Percentiles rank a stretch among this genome's conserved stretches.
These are phyloP conservation scores for Orbicella faveolata DNA, from an alignment of 64 coral and sea anemone genomes.

Conservation along the genomic window DNA sequence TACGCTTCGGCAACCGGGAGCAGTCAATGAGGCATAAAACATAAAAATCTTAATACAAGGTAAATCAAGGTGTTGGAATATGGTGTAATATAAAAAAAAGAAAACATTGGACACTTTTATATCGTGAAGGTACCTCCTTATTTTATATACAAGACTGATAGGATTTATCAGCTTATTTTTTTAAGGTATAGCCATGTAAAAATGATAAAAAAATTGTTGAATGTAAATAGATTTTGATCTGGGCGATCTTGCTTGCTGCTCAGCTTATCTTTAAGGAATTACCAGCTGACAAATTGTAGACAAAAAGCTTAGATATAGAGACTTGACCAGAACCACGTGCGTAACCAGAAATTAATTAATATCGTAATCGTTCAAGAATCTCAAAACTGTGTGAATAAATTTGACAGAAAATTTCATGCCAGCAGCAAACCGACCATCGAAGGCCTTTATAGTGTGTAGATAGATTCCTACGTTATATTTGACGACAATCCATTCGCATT, in stretches of 20 bases:
- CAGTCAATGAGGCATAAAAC: neutral
- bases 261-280: neutral
- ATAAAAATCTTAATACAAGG: neutral
- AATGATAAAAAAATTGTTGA: too few relatives aligned
- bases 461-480: neutral
- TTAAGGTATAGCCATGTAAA: too few relatives aligned
- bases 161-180: too few relatives aligned
- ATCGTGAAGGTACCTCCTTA: neutral
- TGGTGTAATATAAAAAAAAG: neutral
- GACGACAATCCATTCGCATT: too few relatives aligned
- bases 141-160: neutral
- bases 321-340: neutral
- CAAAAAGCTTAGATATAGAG: neutral
- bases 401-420: neutral
- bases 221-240: too few relatives aligned
- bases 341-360: constrained; percentile 18
- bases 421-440: neutral
- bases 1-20: neutral
- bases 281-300: neutral
- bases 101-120: neutral
- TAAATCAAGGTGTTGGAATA: neutral
- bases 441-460: neutral
- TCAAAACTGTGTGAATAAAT: neutral
- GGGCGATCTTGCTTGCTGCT: too few relatives aligned
- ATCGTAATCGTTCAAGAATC: constrained; percentile 12